phyloP scores from a whole-genome alignment of 1,140 invertebrate species.

The Pemphigus obesinymphae region DNA sequence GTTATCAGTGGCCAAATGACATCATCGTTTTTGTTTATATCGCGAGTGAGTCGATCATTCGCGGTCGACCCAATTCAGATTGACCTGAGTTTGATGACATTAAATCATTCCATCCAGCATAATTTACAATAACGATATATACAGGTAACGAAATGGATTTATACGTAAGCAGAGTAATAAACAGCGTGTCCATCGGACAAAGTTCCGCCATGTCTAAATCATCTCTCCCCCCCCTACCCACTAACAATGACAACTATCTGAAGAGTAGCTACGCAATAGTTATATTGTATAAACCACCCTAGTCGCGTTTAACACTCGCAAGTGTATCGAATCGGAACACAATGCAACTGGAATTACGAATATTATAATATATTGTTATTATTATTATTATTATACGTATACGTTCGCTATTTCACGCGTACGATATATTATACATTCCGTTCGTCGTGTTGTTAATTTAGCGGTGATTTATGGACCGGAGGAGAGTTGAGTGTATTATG shows the following conservation, averaged over 20 bases:
- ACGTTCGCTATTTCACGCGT: not conserved
- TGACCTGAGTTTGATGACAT: too few relatives aligned
- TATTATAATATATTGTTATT: not conserved
- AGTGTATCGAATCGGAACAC: conserved; percentile 9
- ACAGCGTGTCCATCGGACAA: too few relatives aligned
- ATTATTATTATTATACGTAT: not conserved
- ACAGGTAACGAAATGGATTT: too few relatives aligned
- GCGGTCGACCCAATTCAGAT: too few relatives aligned
- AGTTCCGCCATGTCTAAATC: not conserved
- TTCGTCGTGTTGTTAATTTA: not conserved
- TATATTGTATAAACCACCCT: not conserved
- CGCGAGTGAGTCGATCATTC: too few relatives aligned
- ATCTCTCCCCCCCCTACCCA: not conserved
- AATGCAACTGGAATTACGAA: not conserved
- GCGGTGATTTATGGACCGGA: not conserved
- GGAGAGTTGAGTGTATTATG: not conserved
- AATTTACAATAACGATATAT: too few relatives aligned
- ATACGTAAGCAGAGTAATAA: too few relatives aligned
- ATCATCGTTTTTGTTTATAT: too few relatives aligned
- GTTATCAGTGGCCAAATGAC: too few relatives aligned
- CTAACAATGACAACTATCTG: too few relatives aligned
- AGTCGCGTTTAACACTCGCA: not conserved
- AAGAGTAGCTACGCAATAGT: too few relatives aligned
- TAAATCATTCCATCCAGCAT: too few relatives aligned
- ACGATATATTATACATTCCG: not conserved